Evolutionary conservation across 2,888 invertebrate genomes (phyloP).

Genomic region (Agriopis marginaria): DNA sequence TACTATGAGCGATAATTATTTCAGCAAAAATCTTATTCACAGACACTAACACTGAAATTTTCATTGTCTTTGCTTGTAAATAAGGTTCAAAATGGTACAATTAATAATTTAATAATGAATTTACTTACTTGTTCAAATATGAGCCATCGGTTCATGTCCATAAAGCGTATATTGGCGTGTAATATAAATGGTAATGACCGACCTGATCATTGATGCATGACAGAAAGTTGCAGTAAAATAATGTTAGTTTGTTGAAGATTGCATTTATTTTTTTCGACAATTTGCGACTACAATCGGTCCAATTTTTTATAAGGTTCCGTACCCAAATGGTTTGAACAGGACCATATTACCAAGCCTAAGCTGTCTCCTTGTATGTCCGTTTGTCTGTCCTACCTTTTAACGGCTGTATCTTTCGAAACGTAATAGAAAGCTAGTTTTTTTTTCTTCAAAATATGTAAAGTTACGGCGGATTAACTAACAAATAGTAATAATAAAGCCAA

Average conservation of each 20-base stretch:
- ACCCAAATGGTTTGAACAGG: no score
- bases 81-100: neutral
- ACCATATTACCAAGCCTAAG: no score
- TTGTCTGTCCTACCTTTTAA: no score
- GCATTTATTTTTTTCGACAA: neutral
- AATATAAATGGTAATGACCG: constrained; percentile 49
- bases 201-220: constrained; percentile 52
- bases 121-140: constrained; percentile 5
- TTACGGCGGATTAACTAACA: no score
- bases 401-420: no score
- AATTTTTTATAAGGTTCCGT: no score
- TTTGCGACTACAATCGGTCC: no score
- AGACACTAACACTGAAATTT: neutral
- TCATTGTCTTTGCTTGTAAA: neutral
- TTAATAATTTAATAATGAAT: neutral
- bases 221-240: constrained; percentile 40
- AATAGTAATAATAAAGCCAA: no score
- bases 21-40: neutral
- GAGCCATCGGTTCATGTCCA: neutral
- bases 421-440: no score
- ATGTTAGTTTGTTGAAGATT: constrained; percentile 12
- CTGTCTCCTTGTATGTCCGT: no score
- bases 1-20: neutral
- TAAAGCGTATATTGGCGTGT: constrained; percentile 15
- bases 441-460: no score